Base-by-base conservation (phyloP, 64 coral and sea anemone species). In the Montipora foliosa region DNA sequence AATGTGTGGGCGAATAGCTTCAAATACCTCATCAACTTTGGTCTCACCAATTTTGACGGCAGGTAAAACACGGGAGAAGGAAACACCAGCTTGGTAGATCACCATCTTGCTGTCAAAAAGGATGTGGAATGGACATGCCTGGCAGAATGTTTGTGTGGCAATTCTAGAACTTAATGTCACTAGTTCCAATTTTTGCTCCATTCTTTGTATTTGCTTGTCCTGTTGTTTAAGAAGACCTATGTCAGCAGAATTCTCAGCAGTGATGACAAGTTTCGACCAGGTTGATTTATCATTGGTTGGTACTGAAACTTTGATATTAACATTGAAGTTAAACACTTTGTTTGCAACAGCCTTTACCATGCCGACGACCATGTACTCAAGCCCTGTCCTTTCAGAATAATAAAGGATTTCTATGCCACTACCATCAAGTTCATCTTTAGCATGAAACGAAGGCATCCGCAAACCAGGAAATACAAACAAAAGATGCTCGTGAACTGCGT, bases 81-180 rank as follows among this genome's bases (percentile, higher is more conserved):
- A 96, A 47, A 99, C 87, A 4, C 98, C 98, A 45, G 98, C 95
- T 80, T 99, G 98, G 77, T 96, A 96, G 29, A 99, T 99, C 17
- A 99, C 66, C 98, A 99, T 99, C 13, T 95, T 77, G 44, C 83
- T 91, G 67, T 99, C 92, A 81, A 99, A 96, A 61, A 96, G 77
- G 8, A 96, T 80, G 85, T 99, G 98, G 89, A 99, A 99, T 69
- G 98, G 98, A 49, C 95, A 96, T 16, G 98, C 98, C 59, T 90
- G 89, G 67, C 98, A 99, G 89, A 99, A 99, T 61, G 98, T 96
- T 46, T 81, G 68, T 67, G 61, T 96, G 52, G 89, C 69, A 73
- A 99, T 94, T 60, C 93, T 74, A 19, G 92, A 99, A 15, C 92
- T 72, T 47, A 96, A 76, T 3, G 98, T 94, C 29, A 96, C 76